Conservation (phyloP, 1,140 invertebrate species). For the Pomacea maculata region DNA sequence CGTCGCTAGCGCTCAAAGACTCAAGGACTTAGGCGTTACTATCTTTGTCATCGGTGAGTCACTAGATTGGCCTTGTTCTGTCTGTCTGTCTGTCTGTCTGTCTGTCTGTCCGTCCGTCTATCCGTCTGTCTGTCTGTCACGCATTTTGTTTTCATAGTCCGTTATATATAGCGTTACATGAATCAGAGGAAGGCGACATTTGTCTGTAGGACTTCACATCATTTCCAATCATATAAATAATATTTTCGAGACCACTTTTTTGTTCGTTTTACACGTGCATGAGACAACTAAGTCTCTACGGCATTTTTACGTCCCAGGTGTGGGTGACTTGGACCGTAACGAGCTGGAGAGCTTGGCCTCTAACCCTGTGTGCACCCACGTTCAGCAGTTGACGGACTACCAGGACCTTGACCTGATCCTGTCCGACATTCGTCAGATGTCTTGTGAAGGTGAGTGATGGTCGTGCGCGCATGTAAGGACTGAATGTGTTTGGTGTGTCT, state of each 20-base stretch:
- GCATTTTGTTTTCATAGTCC: too few relatives aligned
- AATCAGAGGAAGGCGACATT: too few relatives aligned
- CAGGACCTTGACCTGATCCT: conserved; percentile 43
- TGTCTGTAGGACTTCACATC: too few relatives aligned
- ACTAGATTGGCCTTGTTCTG: too few relatives aligned
- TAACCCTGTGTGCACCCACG: conserved; percentile 47
- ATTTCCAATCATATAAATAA: too few relatives aligned
- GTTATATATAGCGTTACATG: too few relatives aligned
- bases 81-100: too few relatives aligned
- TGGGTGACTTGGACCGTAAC: conserved; percentile 32
- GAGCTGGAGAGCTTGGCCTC: conserved; percentile 37
- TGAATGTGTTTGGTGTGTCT: background rate
- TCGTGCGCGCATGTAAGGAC: background rate
- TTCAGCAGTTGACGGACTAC: conserved; percentile 39
- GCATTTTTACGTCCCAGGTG: conserved; percentile 17
- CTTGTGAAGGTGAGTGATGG: conserved; percentile 39
- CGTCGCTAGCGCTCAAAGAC: conserved; percentile 30
- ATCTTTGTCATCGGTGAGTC: conserved; percentile 47
- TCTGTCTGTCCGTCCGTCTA: too few relatives aligned
- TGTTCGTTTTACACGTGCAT: too few relatives aligned
- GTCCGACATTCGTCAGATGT: conserved; percentile 45
- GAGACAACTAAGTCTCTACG: too few relatives aligned
- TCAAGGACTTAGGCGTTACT: conserved; percentile 40
- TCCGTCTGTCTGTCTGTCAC: too few relatives aligned
- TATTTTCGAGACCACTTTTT: too few relatives aligned